Base-by-base conservation (phyloP, 2,797 vertebrate genomes). In the Chlorospingus semifuscus region DNA sequence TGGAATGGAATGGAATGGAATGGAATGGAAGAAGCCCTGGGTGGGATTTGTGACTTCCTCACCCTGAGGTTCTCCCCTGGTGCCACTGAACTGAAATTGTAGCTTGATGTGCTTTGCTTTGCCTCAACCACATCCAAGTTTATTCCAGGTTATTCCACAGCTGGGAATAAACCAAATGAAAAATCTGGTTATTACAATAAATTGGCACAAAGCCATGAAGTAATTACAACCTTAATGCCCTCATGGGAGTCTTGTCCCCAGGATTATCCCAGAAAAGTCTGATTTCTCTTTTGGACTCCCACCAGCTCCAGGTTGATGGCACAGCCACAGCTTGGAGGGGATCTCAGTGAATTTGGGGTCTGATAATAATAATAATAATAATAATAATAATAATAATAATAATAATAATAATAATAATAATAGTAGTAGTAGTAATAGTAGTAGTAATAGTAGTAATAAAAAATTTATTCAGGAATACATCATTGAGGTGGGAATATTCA, bases 61-160 rank as follows among this genome's bases (percentile, higher is more conserved):
- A 22, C 6, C 20, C 60, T 7, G 20, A 74, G 39, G 30, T 66
- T 24, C 11, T 83, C 32, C 46, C 21, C 21, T 0, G 1, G 34
- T 1, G 5, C 9, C 13, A 1, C 6, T 0, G 1, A 59, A 12
- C 18, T 47, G 21, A 60, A 77, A 32, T 44, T 57, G 29, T 11
- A 15, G 8, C 41, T 60, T 1, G 1, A 11, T 14, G 32, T 11
- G 30, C 15, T 75, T 83, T 66, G 44, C 9, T 84, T 84, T 50
- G 46, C 57, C 30, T 57, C n/a, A 18, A 10, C 1, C 10, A 14
- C 5, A 0, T 19, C n/a, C 39, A 59, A 56, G 16, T 39, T 77
- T 46, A 39, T 34, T 53, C 39, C 55, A 21, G n/a, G 13, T 66
- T 32, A 13, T 76, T 59, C 23, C 24, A 30, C 37, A 42, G 9